Evolutionary conservation across 2,797 vertebrate genomes (phyloP).

Genomic region (Uromys caudimaculatus): DNA sequence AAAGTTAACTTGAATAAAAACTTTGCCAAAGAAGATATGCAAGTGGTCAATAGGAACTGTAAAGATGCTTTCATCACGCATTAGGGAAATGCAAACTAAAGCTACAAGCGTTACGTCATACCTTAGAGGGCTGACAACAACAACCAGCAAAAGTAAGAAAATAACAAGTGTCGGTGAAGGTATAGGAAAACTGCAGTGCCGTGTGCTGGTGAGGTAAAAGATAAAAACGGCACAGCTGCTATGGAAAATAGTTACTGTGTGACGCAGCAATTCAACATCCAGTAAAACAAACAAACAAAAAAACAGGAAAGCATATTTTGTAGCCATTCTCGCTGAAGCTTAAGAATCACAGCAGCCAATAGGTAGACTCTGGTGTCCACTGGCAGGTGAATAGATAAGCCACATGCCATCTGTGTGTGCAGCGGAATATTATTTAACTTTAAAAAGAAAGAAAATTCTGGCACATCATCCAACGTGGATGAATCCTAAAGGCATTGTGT

Average conservation of each 20-base stretch:
- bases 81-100: background rate
- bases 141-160: background rate
- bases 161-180: background rate
- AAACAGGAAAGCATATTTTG: background rate
- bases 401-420: accelerated
- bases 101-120: background rate
- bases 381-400: background rate
- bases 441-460: background rate
- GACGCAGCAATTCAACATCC: background rate
- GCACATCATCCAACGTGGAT: background rate
- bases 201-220: background rate
- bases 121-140: background rate
- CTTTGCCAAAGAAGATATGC: constrained; percentile 14
- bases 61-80: background rate
- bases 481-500: background rate
- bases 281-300: constrained; percentile 15
- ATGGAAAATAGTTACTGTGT: background rate
- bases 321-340: background rate
- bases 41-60: background rate
- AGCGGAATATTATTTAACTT: background rate
- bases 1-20: background rate
- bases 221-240: background rate
- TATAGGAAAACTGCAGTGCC: background rate
- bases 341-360: background rate
- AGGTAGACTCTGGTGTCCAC: background rate